A percentile compares a stretch with the other conserved stretches of the same genome.
Conservation (phyloP, 2,888 invertebrate species). For the Schizotus pectinicornis region DNA sequence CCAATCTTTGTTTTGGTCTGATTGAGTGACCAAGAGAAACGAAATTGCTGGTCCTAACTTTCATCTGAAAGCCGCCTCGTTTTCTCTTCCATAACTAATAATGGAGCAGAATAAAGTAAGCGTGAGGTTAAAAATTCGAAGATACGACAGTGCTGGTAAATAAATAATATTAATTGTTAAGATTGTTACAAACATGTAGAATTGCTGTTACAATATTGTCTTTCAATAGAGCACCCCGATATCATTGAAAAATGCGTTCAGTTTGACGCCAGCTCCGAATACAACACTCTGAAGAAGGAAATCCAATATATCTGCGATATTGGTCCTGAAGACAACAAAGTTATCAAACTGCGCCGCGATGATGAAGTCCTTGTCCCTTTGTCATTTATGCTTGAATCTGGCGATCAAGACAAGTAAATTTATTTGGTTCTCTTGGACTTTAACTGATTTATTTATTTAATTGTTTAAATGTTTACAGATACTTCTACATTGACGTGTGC, state of each 20-base stretch:
- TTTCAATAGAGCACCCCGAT: slow-evolving; percentile 45
- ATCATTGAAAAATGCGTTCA: slow-evolving; percentile 45
- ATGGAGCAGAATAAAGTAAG: slow-evolving; percentile 25
- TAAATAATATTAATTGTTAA: not conserved
- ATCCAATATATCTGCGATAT: slow-evolving; percentile 49
- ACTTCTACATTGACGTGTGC: slow-evolving; percentile 58
- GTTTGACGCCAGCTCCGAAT: slow-evolving; percentile 46
- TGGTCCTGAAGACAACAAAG: slow-evolving; percentile 53
- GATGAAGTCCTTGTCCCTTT: slow-evolving; percentile 58
- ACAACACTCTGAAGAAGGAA: slow-evolving; percentile 47
- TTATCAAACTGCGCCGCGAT: slow-evolving; percentile 58
- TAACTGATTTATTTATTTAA: slow-evolving; percentile 19
- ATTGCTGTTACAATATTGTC: not conserved
- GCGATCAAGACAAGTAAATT: slow-evolving; percentile 39
- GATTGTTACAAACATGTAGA: not conserved
- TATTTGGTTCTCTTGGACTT: not conserved
- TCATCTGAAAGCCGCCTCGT: too few species aligned
- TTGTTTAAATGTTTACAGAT: slow-evolving; percentile 50
- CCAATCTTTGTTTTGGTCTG: too few species aligned
- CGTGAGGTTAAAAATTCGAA: slow-evolving; percentile 45
- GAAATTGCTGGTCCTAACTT: too few species aligned
- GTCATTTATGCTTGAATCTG: slow-evolving; percentile 54
- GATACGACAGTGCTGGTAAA: slow-evolving; percentile 46
- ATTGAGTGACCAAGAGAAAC: too few species aligned
- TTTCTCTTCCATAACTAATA: not conserved